A percentile compares a stretch with the other conserved stretches of the same genome.
Evolutionary conservation across 2,113 vertebrate genomes (phyloP).

Genomic region (Brachyhypopomus occidentalis): DNA sequence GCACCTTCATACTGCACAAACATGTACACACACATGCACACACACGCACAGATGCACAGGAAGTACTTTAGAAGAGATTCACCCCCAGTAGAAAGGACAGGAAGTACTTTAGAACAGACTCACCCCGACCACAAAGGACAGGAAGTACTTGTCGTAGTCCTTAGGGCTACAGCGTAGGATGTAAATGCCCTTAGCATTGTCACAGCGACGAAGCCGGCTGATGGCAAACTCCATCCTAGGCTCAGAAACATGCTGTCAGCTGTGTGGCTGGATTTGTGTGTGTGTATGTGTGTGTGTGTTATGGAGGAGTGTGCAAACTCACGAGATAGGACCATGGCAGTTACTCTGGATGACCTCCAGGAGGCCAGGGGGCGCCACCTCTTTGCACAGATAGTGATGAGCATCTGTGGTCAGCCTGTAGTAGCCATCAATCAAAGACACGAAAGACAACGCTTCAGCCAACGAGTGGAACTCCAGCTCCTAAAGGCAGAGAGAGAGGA

Average conservation of each 20-base stretch:
- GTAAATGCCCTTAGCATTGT: conserved; percentile 89
- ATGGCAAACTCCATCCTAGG: conserved; percentile 92
- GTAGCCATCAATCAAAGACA: conserved; percentile 94
- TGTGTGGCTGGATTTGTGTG: neutral
- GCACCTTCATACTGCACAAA: conserved; percentile 73
- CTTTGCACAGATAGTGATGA: conserved; percentile 96
- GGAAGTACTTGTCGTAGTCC: conserved; percentile 93
- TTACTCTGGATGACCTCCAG: conserved; percentile 91
- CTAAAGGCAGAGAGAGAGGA: conserved; percentile 62
- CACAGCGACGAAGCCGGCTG: conserved; percentile 84
- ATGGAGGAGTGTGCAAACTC: conserved; percentile 65
- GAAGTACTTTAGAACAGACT: conserved; percentile 60
- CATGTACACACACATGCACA: conserved; percentile 32
- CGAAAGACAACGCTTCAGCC: conserved; percentile 89
- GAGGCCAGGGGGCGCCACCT: conserved; percentile 87
- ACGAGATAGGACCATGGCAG: conserved; percentile 95
- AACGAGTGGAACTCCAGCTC: conserved; percentile 91
- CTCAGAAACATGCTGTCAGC: conserved; percentile 22
- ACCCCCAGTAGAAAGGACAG: neutral
- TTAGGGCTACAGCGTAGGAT: conserved; percentile 94
- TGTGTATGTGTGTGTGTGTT: neutral
- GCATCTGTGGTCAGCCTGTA: conserved; percentile 91
- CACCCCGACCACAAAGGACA: conserved; percentile 94
- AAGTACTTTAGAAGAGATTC: neutral
- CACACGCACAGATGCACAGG: neutral